Evolutionary conservation across 2,797 vertebrate genomes (phyloP).

Genomic region (Pampus argenteus): DNA sequence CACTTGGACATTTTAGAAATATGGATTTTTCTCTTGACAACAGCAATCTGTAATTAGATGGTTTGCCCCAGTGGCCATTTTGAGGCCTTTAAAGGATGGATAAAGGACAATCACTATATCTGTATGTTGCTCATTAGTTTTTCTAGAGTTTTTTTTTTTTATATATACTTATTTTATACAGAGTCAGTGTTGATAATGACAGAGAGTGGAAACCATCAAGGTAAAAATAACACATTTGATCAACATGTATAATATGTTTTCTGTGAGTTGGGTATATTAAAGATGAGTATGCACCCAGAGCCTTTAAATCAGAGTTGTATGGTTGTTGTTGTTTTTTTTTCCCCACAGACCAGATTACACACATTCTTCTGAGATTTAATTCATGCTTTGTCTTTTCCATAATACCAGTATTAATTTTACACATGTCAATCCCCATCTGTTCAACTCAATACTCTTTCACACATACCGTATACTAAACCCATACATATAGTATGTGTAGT

Average conservation of each 20-base stretch:
- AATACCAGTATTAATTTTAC: constrained; percentile 71
- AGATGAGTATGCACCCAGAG: background rate
- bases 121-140: constrained; percentile 24
- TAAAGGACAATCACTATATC: background rate
- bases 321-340: constrained; percentile 11
- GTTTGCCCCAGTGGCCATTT: background rate
- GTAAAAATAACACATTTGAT: constrained; percentile 17
- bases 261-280: background rate
- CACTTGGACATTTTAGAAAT: background rate
- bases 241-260: background rate
- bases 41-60: background rate
- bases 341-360: constrained; percentile 29
- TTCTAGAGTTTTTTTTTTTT: background rate
- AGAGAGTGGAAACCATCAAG: constrained; percentile 9
- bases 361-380: constrained; percentile 45
- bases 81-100: background rate
- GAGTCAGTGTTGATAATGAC: constrained; percentile 3
- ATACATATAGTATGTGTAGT: background rate
- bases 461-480: background rate
- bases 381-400: constrained; percentile 48
- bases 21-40: background rate
- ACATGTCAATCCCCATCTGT: constrained; percentile 68
- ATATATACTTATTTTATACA: constrained; percentile 24
- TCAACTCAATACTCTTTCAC: constrained; percentile 32
- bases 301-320: background rate